A percentile compares a stretch with the other conserved stretches of the same genome.
These are phyloP conservation scores for Hymenopus coronatus DNA, from an alignment of 2,888 invertebrate genomes.

Conservation along the genomic window DNA sequence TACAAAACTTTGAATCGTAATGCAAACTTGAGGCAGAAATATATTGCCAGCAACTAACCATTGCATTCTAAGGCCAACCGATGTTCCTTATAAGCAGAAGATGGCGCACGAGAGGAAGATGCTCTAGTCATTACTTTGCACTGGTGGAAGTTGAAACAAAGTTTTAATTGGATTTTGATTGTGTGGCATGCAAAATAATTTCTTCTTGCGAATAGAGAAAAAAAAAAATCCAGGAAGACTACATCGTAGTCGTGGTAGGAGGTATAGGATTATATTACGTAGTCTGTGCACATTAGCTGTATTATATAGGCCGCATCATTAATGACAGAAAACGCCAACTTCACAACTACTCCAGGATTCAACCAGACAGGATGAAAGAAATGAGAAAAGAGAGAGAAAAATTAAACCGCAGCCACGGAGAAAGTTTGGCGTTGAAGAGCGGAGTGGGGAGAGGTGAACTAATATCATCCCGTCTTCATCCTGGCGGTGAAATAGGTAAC, in stretches of 20 bases:
- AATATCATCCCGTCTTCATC: neutral
- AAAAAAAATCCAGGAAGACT: neutral
- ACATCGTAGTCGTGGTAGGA: neutral
- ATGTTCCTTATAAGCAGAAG: neutral
- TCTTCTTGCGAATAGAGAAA: constrained; percentile 9
- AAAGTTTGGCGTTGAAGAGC: neutral
- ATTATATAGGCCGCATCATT: neutral
- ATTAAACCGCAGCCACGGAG: neutral
- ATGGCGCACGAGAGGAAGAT: neutral
- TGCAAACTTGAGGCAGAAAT: neutral
- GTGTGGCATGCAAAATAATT: constrained; percentile 20
- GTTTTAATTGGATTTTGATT: constrained; percentile 34
- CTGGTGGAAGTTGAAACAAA: constrained; percentile 20
- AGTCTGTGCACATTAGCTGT: constrained; percentile 5
- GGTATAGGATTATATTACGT: neutral
- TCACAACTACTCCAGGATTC: neutral
- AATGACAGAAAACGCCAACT: neutral
- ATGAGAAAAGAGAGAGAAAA: neutral
- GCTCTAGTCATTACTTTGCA: constrained; percentile 1
- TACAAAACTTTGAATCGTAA: neutral
- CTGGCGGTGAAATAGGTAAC: neutral
- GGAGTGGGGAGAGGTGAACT: neutral
- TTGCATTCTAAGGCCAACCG: neutral
- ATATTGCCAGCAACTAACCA: neutral
- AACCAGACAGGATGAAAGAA: neutral